Conservation (phyloP, 2,888 invertebrate genomes). For the Caenorhabditis sp. region DNA sequence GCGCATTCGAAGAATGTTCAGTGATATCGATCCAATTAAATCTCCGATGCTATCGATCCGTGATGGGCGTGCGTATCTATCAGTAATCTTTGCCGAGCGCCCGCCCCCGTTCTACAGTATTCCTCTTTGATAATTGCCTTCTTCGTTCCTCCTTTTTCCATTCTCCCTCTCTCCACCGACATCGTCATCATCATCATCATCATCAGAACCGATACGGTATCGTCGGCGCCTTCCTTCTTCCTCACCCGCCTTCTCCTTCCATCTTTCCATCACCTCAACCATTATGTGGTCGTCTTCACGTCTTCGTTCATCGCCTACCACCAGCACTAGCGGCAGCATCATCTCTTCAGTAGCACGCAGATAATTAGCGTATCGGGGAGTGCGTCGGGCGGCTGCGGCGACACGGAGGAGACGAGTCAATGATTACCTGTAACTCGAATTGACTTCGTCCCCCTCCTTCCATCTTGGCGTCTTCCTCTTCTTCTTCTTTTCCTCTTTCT, state of each 20-base stretch:
- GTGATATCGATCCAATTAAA: neutral
- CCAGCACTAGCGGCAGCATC: neutral
- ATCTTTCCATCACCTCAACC: slow-evolving; percentile 29
- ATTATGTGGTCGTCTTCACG: slow-evolving; percentile 36
- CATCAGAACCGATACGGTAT: slow-evolving; percentile 44
- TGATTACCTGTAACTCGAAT: slow-evolving; percentile 55
- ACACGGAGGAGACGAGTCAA: slow-evolving; percentile 41
- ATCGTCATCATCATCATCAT: slow-evolving; percentile 17
- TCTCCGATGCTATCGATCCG: slow-evolving; percentile 22
- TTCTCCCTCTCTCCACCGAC: too few species aligned
- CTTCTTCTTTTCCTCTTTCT: neutral
- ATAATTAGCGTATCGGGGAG: slow-evolving; percentile 49
- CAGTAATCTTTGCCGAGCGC: neutral
- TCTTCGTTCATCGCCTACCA: slow-evolving; percentile 19
- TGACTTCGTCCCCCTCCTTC: slow-evolving; percentile 22
- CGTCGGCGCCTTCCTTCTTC: slow-evolving; percentile 6
- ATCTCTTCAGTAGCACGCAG: neutral
- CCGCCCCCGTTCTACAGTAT: slow-evolving; percentile 3
- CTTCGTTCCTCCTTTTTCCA: neutral
- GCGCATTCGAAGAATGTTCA: neutral
- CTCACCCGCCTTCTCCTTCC: neutral
- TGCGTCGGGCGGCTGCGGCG: neutral
- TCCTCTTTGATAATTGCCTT: neutral
- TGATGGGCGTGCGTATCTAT: slow-evolving; percentile 6
- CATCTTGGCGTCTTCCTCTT: slow-evolving; percentile 16